A percentile compares a stretch with the other conserved stretches of the same genome.
Evolutionary conservation across 2,888 invertebrate genomes (phyloP).

Genomic region (Hyalella azteca): DNA sequence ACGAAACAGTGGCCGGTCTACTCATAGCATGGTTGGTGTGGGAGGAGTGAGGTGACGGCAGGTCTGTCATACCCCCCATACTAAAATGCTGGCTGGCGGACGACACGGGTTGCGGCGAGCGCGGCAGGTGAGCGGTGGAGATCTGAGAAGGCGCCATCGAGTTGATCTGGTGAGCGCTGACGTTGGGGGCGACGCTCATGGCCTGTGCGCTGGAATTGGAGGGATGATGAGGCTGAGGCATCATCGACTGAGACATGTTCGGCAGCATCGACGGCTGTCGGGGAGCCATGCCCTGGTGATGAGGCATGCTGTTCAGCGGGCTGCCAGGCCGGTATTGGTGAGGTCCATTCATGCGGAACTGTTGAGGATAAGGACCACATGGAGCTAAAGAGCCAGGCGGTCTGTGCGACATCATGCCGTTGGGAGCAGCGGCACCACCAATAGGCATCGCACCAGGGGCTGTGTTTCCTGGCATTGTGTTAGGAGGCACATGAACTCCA

Average conservation of each 20-base stretch:
- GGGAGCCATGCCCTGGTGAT: slow-evolving; percentile 10
- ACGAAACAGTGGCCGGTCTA: not conserved
- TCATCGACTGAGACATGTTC: slow-evolving; percentile 11
- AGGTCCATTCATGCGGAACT: slow-evolving; percentile 30
- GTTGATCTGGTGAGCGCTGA: not conserved
- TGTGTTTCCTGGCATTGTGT: slow-evolving; percentile 41
- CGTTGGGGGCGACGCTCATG: slow-evolving; percentile 27
- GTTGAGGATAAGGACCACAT: slow-evolving; percentile 28
- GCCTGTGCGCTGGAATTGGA: not conserved
- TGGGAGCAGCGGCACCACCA: slow-evolving; percentile 33
- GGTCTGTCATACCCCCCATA: not conserved
- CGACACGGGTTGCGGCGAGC: not conserved
- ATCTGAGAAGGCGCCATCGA: slow-evolving; percentile 9
- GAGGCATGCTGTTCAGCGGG: not conserved
- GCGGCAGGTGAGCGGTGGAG: not conserved
- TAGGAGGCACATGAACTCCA: slow-evolving; percentile 2
- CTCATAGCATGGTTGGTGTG: not conserved
- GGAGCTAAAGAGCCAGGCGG: not conserved
- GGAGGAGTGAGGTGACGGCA: not conserved
- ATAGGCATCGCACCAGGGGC: not conserved
- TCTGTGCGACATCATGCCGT: slow-evolving; percentile 46
- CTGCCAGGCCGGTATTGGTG: slow-evolving; percentile 29
- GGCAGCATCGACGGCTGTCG: slow-evolving; percentile 16
- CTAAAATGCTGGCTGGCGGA: not conserved
- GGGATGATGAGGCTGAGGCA: not conserved